Conservation (phyloP, 2,113 vertebrate genomes). For the Pachycephala philippinensis region DNA sequence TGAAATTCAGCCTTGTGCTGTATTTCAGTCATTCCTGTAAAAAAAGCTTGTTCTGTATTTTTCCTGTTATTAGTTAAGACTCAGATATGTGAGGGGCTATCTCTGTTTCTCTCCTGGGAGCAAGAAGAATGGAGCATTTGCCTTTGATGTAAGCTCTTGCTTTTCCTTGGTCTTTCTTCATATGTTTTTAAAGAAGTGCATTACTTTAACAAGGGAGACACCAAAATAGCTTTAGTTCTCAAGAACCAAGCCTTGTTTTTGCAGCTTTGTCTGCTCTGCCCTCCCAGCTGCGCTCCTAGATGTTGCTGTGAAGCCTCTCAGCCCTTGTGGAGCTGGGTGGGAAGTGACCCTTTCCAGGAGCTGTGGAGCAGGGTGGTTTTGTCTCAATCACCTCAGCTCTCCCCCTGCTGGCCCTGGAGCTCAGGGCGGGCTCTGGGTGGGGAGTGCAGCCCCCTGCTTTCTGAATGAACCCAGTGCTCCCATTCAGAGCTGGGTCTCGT, state of each 20-base stretch:
- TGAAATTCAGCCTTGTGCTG: not conserved
- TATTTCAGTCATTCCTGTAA: not conserved
- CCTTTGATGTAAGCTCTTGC: not conserved
- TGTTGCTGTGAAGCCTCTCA: not conserved
- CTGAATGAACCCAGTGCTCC: not conserved
- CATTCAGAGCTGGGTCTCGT: not conserved
- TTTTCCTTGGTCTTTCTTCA: not conserved
- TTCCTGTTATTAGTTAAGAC: not conserved
- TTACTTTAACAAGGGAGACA: not conserved
- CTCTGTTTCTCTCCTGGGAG: not conserved
- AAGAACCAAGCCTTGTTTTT: not conserved
- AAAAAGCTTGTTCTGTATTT: not conserved
- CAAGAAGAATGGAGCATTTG: not conserved
- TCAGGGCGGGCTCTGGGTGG: not conserved
- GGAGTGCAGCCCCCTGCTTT: not conserved
- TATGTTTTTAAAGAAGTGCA: not conserved
- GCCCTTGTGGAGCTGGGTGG: not conserved
- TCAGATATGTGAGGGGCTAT: not conserved
- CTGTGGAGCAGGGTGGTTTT: fast-evolving
- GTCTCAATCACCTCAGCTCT: not conserved
- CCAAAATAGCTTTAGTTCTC: not conserved
- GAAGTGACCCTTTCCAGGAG: not conserved
- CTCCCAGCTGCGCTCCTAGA: fast-evolving
- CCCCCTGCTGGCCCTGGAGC: not conserved
- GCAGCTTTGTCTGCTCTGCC: not conserved